Evolutionary conservation across 2,113 vertebrate species (phyloP), one percentile per base, ranked within the genome.

Genomic region (Coptodon bakossiorum): DNA sequence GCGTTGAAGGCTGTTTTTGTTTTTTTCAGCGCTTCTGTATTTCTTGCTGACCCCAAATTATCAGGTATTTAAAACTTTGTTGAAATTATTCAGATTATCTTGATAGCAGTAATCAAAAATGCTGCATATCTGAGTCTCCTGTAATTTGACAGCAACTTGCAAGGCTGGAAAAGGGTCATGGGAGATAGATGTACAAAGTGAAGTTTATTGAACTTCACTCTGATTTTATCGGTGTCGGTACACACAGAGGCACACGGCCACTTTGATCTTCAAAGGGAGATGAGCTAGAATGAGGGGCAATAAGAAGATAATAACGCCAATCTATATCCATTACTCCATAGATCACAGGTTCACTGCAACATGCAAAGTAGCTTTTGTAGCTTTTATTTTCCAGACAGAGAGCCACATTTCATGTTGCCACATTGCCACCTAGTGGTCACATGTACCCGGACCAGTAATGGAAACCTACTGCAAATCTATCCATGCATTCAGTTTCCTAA

Each of bases 241-340:
- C 91, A 90, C 83, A 96, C 93, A 95, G 89, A 95, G 90, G 83
- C 83, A 76, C 36, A 54, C 57, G 36, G 85, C 9, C 9, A 40
- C 95, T 95, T 96, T 97, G 93, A 96, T 96, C 96, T 95, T 96
- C 96, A 96, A 96, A 97, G 96, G 82, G 83, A 93, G 94, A 96
- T 94, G 94, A 94, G 88, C 88, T 84, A 16, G 80, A 94, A 94
- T 93, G 90, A 94, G 84, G 91, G 90, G 88, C 92, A 95, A 96
- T 96, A 96, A 93, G 89, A 91, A 89, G 89, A 93, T 94, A 96
- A 96, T 94, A 94, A 89, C 66, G 71, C 88, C 92, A 95, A 95
- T 94, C 89, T 90, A 59, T 73, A 87, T 84, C 90, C 89, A 94
- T 96, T 96, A 95, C 88, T 84, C 73, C 87, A 90, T 9, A 91